Base-by-base conservation (phyloP, 2,888 invertebrate genomes). In the Drosophila maculinotata region DNA sequence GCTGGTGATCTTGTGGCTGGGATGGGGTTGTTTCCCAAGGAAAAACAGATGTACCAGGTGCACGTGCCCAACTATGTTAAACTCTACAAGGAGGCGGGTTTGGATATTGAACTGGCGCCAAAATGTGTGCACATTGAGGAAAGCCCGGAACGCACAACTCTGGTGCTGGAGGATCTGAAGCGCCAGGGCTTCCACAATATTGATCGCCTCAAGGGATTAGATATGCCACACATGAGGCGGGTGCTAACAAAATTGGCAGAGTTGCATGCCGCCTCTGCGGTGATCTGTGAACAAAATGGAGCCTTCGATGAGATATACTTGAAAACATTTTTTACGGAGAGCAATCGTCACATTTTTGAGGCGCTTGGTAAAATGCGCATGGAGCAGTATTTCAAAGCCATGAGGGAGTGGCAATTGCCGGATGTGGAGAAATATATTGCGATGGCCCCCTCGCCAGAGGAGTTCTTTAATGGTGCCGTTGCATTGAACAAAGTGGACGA, bases 211-310 rank as follows among this genome's bases (percentile, higher is more conserved):
- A 75, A 84, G 17, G 90, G 90, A 10, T 67, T 91, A 7, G 83
- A 90, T 49, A 63, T 87, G 71, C 58, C 68, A 0, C 89, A 90
- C 26, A 87, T 88, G 48, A 59, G 72, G 10, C 39, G 77, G 0
- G 88, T 84, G 1, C 65, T 91, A 1, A 60, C 65, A 3, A 86
- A 89, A 26, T 12, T 90, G 9, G 90, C 91, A 0, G 81, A 90
- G 39, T 67, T 90, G 2, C 90, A 91, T 79, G 90, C 91, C 0
- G 89, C 82, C 0, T 90, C 91, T 0, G 89, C 78, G 0, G 79
- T 87, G 0, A 70, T 64, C 8, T 52, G 69, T 2, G 82, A 87
- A 12, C 36, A 66, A 0, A 85, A 83, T 65, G 88, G 86, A 2
- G 73, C 79, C 23, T 86, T 75, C 20, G 79, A 73, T 42, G 14